Conservation (phyloP, 1,140 invertebrate genomes). For the Matsumurasca onukii region DNA sequence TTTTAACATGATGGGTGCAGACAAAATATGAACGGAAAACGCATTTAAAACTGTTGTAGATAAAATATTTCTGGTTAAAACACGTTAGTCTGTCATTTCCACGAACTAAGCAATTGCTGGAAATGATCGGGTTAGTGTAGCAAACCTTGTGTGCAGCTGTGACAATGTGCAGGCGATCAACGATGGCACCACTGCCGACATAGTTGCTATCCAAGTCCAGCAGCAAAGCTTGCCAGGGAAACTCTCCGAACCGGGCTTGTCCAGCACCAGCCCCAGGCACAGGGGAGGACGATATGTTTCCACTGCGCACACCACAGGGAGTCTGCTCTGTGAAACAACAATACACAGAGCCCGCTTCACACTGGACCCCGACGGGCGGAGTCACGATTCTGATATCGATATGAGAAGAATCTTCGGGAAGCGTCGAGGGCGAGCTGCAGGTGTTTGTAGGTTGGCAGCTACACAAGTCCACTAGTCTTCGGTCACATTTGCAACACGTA, state of each 20-base stretch:
- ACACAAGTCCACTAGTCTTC: too few relatives aligned
- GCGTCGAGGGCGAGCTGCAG: background rate
- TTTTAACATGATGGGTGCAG: too few relatives aligned
- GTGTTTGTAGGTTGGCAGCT: background rate
- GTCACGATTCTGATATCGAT: background rate
- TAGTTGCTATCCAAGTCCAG: slow-evolving; percentile 30
- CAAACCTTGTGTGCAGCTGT: slow-evolving; percentile 33
- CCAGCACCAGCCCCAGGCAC: background rate
- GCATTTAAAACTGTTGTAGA: too few relatives aligned
- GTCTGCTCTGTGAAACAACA: slow-evolving; percentile 1
- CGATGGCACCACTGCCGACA: slow-evolving; percentile 33
- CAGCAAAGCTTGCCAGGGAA: slow-evolving; percentile 36
- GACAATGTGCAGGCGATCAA: slow-evolving; percentile 29
- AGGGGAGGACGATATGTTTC: background rate
- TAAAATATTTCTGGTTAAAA: too few relatives aligned
- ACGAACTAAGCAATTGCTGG: too few relatives aligned
- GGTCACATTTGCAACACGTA: too few relatives aligned
- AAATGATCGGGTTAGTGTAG: too few relatives aligned
- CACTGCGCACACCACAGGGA: slow-evolving; percentile 18
- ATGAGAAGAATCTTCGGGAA: background rate
- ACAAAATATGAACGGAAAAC: too few relatives aligned
- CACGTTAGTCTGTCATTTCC: too few relatives aligned
- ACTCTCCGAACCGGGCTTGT: slow-evolving; percentile 33
- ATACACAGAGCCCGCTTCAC: slow-evolving; percentile 16
- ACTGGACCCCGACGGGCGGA: background rate